These are phyloP conservation scores for Zaprionus vittiger DNA, from an alignment of 1,140 invertebrate species.

Conservation along the genomic window DNA sequence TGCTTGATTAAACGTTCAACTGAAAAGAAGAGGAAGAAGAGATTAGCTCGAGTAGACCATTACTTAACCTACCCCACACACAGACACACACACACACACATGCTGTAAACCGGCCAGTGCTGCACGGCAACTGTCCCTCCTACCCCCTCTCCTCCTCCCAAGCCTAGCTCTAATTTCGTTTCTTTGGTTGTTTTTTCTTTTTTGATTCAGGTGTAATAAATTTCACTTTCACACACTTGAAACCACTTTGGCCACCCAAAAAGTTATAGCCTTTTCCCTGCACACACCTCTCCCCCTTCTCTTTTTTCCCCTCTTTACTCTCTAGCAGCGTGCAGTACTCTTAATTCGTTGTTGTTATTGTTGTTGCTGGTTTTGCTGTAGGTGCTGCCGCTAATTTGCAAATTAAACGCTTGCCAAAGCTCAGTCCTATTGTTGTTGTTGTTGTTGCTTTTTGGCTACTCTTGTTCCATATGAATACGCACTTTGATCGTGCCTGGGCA, in stretches of 20 bases:
- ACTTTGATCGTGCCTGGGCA: slow-evolving; percentile 23
- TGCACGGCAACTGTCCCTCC: slow-evolving; percentile 12
- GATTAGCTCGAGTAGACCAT: slow-evolving; percentile 40
- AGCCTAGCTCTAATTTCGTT: slow-evolving; percentile 65
- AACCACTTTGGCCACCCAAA: slow-evolving; percentile 48
- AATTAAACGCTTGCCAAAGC: slow-evolving; percentile 46
- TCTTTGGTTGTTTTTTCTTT: slow-evolving; percentile 41
- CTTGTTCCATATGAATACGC: slow-evolving; percentile 70
- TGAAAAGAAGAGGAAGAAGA: slow-evolving; percentile 53
- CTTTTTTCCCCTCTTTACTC: neutral
- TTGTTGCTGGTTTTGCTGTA: slow-evolving; percentile 21
- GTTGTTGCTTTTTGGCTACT: slow-evolving; percentile 35
- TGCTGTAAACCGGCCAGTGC: slow-evolving; percentile 26
- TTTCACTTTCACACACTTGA: slow-evolving; percentile 77
- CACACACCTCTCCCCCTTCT: neutral
- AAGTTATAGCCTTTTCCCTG: slow-evolving; percentile 37
- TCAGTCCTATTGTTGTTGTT: slow-evolving; percentile 15
- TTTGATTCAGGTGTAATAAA: slow-evolving; percentile 71
- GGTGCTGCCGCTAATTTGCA: slow-evolving; percentile 60
- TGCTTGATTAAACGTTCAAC: slow-evolving; percentile 85
- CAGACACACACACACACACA: slow-evolving; percentile 4
- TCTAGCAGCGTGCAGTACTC: slow-evolving; percentile 20
- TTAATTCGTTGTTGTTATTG: slow-evolving; percentile 15
- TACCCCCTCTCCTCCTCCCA: too few relatives aligned
- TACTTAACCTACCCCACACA: slow-evolving; percentile 41